phyloP scores from a whole-genome alignment of 2,888 invertebrate genomes.

The Chrysotoxum bicinctum region DNA sequence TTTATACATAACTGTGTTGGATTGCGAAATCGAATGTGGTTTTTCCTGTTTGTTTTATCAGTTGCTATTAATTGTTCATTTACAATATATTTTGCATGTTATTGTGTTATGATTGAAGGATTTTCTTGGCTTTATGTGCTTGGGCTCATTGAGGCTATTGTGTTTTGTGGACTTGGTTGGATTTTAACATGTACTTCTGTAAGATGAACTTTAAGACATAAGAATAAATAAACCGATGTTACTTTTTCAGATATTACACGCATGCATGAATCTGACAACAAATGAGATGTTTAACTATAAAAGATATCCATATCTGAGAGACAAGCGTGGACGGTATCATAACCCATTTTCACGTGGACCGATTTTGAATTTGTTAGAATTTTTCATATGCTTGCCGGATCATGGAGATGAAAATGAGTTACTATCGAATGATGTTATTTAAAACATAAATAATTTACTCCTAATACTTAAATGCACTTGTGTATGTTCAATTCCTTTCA shows the following conservation, averaged over 20 bases:
- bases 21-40: constrained; percentile 95
- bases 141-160: constrained; percentile 90
- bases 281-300: constrained; percentile 98
- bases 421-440: constrained; percentile 85
- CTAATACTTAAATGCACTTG: no score
- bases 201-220: constrained; percentile 79
- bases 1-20: constrained; percentile 98
- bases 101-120: constrained; percentile 91
- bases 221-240: not conserved
- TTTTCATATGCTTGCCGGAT: constrained; percentile 93
- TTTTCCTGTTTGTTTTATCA: constrained; percentile 93
- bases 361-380: constrained; percentile 92
- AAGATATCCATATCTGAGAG: constrained; percentile 93
- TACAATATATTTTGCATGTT: constrained; percentile 93
- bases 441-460: constrained; percentile 74
- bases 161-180: constrained; percentile 93
- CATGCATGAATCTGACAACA: constrained; percentile 95
- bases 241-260: constrained; percentile 89
- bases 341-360: constrained; percentile 96
- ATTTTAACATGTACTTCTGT: constrained; percentile 94
- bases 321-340: constrained; percentile 93
- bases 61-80: constrained; percentile 94
- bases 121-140: constrained; percentile 93
- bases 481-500: no score
- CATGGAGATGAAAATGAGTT: constrained; percentile 89